A percentile compares a stretch with the other conserved stretches of the same genome.
phyloP scores from a whole-genome alignment of 2,113 vertebrate genomes.

The Lampris incognitus region DNA sequence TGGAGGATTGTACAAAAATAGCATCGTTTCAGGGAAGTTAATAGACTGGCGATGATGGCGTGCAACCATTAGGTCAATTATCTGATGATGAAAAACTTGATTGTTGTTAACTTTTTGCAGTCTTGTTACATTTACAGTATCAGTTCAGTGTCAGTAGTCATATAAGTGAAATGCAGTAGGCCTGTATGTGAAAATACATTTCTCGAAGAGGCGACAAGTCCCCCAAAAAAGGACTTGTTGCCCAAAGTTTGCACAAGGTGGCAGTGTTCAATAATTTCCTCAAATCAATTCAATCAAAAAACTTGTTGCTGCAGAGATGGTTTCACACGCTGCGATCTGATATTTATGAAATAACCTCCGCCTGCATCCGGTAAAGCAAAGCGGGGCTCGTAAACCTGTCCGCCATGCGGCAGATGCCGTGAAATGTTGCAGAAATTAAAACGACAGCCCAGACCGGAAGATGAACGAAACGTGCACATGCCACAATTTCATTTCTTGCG shows the following conservation, averaged over 20 bases:
- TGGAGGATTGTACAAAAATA: background rate
- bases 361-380: background rate
- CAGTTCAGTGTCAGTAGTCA: background rate
- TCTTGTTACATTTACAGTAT: background rate
- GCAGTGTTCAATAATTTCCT: constrained; percentile 43
- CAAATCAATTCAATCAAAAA: background rate
- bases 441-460: background rate
- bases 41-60: background rate
- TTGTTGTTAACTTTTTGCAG: background rate
- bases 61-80: background rate
- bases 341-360: background rate
- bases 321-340: background rate
- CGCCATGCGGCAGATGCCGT: background rate
- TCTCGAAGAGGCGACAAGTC: too few species aligned
- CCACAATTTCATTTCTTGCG: background rate
- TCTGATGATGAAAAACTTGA: background rate
- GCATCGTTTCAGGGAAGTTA: background rate
- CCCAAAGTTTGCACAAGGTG: constrained; percentile 49
- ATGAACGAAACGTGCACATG: background rate
- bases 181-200: background rate
- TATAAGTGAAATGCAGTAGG: background rate
- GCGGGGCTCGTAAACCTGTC: background rate
- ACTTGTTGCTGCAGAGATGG: background rate
- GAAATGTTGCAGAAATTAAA: background rate
- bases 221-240: background rate